Base-by-base conservation (phyloP, 1,140 invertebrate species). In the Neodiprion fabricii region DNA sequence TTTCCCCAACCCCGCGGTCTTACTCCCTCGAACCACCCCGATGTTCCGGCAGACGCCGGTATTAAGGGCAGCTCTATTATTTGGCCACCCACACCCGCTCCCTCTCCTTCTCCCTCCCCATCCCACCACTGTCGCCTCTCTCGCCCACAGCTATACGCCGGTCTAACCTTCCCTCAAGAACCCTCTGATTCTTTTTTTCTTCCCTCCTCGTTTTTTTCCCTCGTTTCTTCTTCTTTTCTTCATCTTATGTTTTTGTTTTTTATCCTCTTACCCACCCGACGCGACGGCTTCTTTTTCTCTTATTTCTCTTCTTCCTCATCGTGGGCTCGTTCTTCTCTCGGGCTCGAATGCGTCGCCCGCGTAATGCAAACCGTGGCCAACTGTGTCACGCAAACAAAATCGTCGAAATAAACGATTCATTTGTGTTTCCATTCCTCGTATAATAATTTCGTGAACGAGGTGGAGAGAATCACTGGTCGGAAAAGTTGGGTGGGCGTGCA, bases 1-100 rank as follows among this genome's bases (percentile, higher is more conserved):
- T 75, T 78, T 77, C 76, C 53, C 53, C 53, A 61, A 61, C 53
- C 8, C 48, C 67, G 9, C 67, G 72, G 12, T 49, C 72, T 61
- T 71, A 73, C 73, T 72, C 77, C 74, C 73, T 72, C 79, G 72
- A 71, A n/a, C 79, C 48, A 78, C 78, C 53, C 53, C 53, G 0
- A 61, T 61, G 53, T 61, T 61, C 77, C 70, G 72, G 77, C 76
- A 78, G 83, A 85, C 81, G 79, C 81, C 79, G 81, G 84, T 81
- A 85, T 85, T 86, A 86, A 82, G 80, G 81, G 79, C 78, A 82
- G 75, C 79, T 82, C 82, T 84, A 84, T 85, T 84, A 85, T 86
- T 85, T 80, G 82, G 81, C 83, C 80, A 82, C 79, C 83, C 70
- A 48, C 48, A 79, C 82, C 72, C 72, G 76, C 70, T 73, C 82